Evolutionary conservation across 2,888 invertebrate genomes (phyloP), one percentile per base, ranked within the genome.

Genomic region (Branchipolynoe longqiensis): DNA sequence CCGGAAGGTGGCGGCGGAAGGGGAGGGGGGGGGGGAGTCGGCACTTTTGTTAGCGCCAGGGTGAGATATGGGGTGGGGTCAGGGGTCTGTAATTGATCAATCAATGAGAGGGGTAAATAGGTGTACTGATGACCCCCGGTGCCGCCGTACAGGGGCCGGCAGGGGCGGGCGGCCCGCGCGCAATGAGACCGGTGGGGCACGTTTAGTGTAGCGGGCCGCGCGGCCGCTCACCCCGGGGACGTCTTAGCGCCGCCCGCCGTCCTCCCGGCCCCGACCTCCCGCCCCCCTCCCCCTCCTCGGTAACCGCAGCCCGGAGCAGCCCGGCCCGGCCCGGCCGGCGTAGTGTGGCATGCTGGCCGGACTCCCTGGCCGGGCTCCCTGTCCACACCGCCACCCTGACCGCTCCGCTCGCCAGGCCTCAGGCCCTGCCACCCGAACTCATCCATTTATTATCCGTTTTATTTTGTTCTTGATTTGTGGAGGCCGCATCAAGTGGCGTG

Each of bases 91-190:
- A 41, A 78, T 78, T 78, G 78, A 78, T 78, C 78, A 78, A 78
- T 78, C 41, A 78, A 78, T 78, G 78, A 78, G 78, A 78, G 78
- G 78, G 33, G 78, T 78, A 78, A 78, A 78, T 78, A 78, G 78
- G 78, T 78, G 78, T 78, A 78, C 78, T 78, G 78, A 78, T 78
- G 78, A 78, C 78, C 78, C 48, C 78, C n/a, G 78, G 48, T 48
- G 78, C 28, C 28, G 12, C 41, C 18, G 41, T 14, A 22, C 48
- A 8, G 54, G 41, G 48, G 31, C 78, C 48, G 78, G 78, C 3
- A 4, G 28, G n/a, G 78, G 78, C 6, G 48, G 48, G 31, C 31
- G 54, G 78, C 14, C 78, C 78, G 25, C 48, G 54, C 78, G 48
- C 14, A 78, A 78, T 78, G 78, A 78, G 78, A 41, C 78, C 78